phyloP scores from a whole-genome alignment of 2,113 vertebrate species.

The Corythaixoides concolor region DNA sequence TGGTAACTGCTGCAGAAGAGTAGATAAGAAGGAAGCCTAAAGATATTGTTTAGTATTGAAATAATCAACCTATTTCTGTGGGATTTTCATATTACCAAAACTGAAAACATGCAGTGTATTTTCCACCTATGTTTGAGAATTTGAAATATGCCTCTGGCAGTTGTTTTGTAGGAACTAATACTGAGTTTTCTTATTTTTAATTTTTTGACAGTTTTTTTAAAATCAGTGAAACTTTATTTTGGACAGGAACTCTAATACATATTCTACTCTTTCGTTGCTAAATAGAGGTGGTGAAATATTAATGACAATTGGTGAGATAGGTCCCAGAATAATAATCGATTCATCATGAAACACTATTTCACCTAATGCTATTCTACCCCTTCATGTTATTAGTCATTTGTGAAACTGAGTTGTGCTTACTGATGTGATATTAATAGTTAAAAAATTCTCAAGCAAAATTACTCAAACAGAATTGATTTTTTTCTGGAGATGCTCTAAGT shows the following conservation, averaged over 20 bases:
- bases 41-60: background rate
- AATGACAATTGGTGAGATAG: background rate
- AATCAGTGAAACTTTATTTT: background rate
- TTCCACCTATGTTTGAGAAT: background rate
- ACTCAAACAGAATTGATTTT: background rate
- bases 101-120: background rate
- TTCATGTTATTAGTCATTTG: background rate
- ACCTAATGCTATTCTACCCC: background rate
- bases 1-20: background rate
- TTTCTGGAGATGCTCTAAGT: background rate
- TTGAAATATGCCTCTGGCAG: background rate
- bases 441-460: background rate
- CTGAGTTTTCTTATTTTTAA: background rate
- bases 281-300: background rate
- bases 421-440: background rate
- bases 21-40: background rate
- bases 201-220: background rate
- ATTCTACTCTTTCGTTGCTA: background rate
- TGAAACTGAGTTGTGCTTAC: background rate
- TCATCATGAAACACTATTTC: background rate
- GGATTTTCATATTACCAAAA: background rate
- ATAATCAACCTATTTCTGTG: background rate
- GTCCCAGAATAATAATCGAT: background rate
- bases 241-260: background rate
- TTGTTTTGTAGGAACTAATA: background rate